Conservation (phyloP, 2,888 invertebrate genomes). For the Poecilobothrus nobilitatus region DNA sequence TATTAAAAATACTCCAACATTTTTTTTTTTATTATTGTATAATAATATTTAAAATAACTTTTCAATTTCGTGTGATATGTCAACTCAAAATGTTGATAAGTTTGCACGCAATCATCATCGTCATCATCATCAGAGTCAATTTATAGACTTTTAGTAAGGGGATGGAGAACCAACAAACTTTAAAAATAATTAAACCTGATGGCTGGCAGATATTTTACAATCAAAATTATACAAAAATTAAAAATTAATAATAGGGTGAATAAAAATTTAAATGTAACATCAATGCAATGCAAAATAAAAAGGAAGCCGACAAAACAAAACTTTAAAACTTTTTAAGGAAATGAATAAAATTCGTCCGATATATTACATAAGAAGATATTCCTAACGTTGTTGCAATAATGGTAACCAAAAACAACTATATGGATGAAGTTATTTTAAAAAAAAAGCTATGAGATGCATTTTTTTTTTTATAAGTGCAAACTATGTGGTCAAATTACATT, state of each 20-base stretch:
- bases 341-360: too few species aligned
- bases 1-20: too few species aligned
- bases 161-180: not conserved
- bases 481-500: too few species aligned
- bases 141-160: not conserved
- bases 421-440: too few species aligned
- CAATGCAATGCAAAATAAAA: too few species aligned
- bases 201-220: not conserved
- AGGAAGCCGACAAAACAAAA: not conserved
- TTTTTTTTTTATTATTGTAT: too few species aligned
- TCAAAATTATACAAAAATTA: not conserved
- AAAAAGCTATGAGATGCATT: too few species aligned
- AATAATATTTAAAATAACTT: not conserved
- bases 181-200: not conserved
- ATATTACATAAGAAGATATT: too few species aligned
- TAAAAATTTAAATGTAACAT: not conserved
- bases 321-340: not conserved
- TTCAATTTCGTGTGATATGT: slow-evolving; percentile 2
- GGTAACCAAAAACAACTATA: too few species aligned
- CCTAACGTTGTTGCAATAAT: too few species aligned
- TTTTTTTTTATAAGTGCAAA: too few species aligned
- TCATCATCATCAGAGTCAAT: slow-evolving; percentile 14
- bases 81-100: slow-evolving; percentile 4
- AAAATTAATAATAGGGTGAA: not conserved
- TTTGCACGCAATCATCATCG: slow-evolving; percentile 20